Evolutionary conservation across 2,797 vertebrate species (phyloP).

Genomic region (Poliocrania exsul): DNA sequence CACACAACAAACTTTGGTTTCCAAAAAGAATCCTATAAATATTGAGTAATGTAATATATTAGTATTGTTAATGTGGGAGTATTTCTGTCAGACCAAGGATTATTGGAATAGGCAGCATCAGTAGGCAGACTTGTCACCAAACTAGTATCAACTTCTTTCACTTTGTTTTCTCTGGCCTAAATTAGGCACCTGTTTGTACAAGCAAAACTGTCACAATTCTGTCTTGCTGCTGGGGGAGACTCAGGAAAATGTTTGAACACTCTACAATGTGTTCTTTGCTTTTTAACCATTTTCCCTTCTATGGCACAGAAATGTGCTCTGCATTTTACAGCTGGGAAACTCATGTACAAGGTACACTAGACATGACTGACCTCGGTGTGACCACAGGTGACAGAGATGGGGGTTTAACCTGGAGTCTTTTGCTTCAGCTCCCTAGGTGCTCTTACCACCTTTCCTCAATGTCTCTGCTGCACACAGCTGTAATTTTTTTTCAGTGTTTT

Average conservation of each 20-base stretch:
- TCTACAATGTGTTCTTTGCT: background rate
- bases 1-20: background rate
- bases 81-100: background rate
- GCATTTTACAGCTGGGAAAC: background rate
- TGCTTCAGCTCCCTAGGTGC: background rate
- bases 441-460: background rate
- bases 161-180: background rate
- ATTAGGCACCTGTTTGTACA: background rate
- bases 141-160: background rate
- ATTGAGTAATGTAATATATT: background rate
- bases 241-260: background rate
- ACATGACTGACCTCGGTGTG: background rate
- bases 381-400: background rate
- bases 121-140: background rate
- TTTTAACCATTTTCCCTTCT: background rate
- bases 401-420: background rate
- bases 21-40: background rate
- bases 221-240: background rate
- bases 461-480: background rate
- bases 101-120: background rate
- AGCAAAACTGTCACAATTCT: background rate
- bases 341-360: background rate
- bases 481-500: background rate
- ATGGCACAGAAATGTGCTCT: background rate
- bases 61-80: background rate